Base-by-base conservation (phyloP, 23 tunicate species). In the Phallusia fumigata region DNA sequence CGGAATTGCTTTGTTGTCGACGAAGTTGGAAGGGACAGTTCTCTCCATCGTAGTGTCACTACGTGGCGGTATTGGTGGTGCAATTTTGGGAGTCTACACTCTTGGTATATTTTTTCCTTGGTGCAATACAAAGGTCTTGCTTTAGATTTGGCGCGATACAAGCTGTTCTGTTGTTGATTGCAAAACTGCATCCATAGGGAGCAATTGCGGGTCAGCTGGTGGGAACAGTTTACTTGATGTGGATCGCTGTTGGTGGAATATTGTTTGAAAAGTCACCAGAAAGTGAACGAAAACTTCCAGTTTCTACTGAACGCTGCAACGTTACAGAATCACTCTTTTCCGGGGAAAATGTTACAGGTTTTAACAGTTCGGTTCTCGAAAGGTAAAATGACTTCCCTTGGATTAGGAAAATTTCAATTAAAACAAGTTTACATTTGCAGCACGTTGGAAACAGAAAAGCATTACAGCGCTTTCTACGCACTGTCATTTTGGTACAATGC, bases 81-180 rank as follows among this genome's bases (percentile, higher is more conserved):
- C 91, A 36, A 22, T 82, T 0, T 32, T 82, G 11, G 91, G 86
- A 35, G 91, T 88, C 3, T 88, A 30, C 69, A 82, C 83, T 8
- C 91, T 88, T n/a, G 91, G 91, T 10, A 28, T 82, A 28, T 88
- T 88, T 32, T 64, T 88, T 53, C 91, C 91, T 49, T 88, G 86
- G 86, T 49, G 80, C 33, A 79, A 69, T 22, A 24, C 83, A 22
- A 69, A 73, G 73, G 89, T 78, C 36, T 51, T 18, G 18, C 18
- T 51, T 51, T 51, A 22, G 15, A 8, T 6, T 5, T 58, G 69
- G 13, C 28, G 69, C 3, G 16, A 58, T 6, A 6, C 69, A 58
- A 5, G 3, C 69, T 21, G 13, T 58, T 21, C 69, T 21, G 47
- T 40, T 3, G 47, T 3, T 40, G 47, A 40, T 10, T n/a, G n/a